Percentiles rank a stretch among this genome's conserved stretches.
These are phyloP conservation scores for Siniperca scherzeri DNA, from an alignment of 2,797 vertebrate species.

Conservation along the genomic window DNA sequence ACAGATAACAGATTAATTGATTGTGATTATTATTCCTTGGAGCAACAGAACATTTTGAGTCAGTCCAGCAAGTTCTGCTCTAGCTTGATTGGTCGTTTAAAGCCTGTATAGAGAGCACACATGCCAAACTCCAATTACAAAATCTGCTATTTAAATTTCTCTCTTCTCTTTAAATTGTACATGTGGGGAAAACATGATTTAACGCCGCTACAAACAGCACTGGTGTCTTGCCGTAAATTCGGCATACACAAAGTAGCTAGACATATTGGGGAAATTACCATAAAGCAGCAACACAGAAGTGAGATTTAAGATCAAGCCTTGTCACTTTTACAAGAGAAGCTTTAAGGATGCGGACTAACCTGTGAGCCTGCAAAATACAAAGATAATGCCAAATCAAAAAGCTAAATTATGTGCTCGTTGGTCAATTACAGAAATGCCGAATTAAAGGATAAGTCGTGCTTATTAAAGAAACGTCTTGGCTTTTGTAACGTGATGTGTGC, in stretches of 20 bases:
- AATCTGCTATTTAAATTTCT: neutral
- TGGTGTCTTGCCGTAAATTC: neutral
- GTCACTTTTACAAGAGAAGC: too few relatives aligned
- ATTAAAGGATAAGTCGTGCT: neutral
- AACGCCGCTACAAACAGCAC: neutral
- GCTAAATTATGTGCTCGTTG: accelerated
- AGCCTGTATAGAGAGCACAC: neutral
- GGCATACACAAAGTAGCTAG: neutral
- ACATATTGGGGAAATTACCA: too few relatives aligned
- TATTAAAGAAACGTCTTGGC: accelerated
- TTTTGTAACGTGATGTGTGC: accelerated
- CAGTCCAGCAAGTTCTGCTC: neutral
- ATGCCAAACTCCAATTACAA: neutral
- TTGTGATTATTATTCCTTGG: neutral
- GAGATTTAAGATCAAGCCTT: too few relatives aligned
- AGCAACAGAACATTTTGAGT: neutral
- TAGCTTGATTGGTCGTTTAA: neutral
- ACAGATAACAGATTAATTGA: neutral
- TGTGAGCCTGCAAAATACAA: too few relatives aligned
- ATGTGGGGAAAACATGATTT: neutral
- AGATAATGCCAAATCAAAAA: neutral
- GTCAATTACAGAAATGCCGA: neutral
- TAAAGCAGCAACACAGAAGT: neutral
- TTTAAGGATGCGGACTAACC: too few relatives aligned
- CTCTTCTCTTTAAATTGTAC: neutral